phyloP scores from a whole-genome alignment of 2,888 invertebrate species.

The Zele albiditarsus region DNA sequence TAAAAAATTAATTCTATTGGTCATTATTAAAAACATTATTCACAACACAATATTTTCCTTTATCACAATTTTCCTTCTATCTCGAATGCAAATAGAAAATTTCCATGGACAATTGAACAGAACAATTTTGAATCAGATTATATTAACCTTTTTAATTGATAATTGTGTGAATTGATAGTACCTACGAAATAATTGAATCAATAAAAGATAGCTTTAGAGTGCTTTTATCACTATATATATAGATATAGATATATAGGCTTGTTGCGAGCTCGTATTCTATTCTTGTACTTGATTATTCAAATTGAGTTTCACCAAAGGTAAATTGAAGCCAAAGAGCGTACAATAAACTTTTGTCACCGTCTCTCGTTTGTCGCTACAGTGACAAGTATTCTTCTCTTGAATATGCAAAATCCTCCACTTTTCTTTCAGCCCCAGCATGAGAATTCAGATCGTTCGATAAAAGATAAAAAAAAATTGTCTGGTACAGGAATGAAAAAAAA shows the following conservation, averaged over 20 bases:
- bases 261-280: neutral
- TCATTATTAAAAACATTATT: too few species aligned
- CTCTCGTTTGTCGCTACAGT: neutral
- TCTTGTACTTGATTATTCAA: constrained; percentile 23
- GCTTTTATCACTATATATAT: neutral
- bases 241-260: neutral
- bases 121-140: neutral
- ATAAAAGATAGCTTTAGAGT: neutral
- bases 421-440: constrained; percentile 33
- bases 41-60: too few species aligned
- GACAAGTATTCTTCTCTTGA: constrained; percentile 26
- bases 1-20: too few species aligned
- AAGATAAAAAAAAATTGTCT: neutral
- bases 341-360: constrained; percentile 21
- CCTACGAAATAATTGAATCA: too few species aligned
- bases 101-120: neutral
- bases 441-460: constrained; percentile 34
- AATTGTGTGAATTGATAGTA: neutral
- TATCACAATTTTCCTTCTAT: too few species aligned
- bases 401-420: constrained; percentile 31
- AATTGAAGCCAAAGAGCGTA: constrained; percentile 26
- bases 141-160: neutral
- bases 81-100: neutral
- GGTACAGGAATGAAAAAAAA: neutral
- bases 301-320: constrained; percentile 25